Conservation (phyloP, 2,888 invertebrate species). For the Bembecia ichneumoniformis region DNA sequence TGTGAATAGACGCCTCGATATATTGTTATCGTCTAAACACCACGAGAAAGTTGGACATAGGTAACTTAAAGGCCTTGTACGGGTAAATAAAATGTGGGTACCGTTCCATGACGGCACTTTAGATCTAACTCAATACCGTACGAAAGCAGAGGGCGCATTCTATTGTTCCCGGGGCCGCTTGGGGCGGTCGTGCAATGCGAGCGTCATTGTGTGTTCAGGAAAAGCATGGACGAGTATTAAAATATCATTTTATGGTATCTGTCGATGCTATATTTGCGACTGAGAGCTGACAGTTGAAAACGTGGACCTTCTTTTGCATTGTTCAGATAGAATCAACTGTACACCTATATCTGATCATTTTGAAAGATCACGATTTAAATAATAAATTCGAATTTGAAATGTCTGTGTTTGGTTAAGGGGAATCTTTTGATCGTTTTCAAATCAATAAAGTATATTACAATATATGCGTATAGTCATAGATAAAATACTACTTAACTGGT, state of each 20-base stretch:
- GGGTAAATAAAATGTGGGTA: constrained; percentile 7
- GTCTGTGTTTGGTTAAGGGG: no score
- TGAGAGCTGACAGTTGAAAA: constrained; percentile 12
- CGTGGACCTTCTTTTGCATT: not conserved
- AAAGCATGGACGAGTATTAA: constrained; percentile 25
- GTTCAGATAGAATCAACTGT: not conserved
- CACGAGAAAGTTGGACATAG: no score
- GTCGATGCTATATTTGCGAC: constrained; percentile 16
- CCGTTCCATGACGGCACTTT: constrained; percentile 17
- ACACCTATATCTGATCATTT: no score
- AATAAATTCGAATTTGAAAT: no score
- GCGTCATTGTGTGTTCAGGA: constrained; percentile 53
- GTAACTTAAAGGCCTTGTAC: no score
- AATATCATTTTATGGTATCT: constrained; percentile 30
- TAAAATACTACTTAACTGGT: no score
- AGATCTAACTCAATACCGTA: constrained; percentile 32
- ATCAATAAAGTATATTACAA: no score
- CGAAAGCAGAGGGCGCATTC: constrained; percentile 29
- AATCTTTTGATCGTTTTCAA: no score
- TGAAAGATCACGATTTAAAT: no score
- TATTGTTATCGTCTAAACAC: no score
- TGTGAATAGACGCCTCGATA: no score
- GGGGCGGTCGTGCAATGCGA: constrained; percentile 34
- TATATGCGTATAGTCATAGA: no score
- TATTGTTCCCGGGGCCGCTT: constrained; percentile 35